Conservation (phyloP, 2,797 vertebrate species). For the Liparis tanakae region DNA sequence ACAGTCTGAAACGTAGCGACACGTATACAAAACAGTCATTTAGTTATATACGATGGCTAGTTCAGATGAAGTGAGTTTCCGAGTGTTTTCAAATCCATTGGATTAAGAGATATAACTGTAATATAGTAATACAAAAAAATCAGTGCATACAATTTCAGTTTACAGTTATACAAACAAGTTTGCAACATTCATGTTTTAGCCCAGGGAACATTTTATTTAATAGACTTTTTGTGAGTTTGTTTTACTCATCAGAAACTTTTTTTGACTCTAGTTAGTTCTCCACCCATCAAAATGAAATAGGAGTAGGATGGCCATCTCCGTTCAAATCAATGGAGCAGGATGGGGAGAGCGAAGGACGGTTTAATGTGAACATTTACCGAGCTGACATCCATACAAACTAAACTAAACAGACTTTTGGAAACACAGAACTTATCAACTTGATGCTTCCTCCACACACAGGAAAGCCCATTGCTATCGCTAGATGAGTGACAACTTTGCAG, state of each 20-base stretch:
- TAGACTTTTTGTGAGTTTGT: neutral
- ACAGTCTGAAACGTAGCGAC: neutral
- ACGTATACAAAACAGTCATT: neutral
- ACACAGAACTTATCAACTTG: too few relatives aligned
- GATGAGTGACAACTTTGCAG: neutral
- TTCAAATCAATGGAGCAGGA: too few relatives aligned
- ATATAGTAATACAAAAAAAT: slow-evolving; percentile 13
- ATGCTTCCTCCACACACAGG: too few relatives aligned
- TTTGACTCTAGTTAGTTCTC: neutral
- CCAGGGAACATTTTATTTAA: neutral
- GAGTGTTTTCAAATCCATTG: neutral
- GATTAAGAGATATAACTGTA: slow-evolving; percentile 3
- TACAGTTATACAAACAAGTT: neutral
- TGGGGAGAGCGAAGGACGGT: too few relatives aligned
- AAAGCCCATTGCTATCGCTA: neutral
- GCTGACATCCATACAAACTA: too few relatives aligned
- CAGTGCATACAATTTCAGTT: neutral
- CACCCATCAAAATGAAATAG: neutral
- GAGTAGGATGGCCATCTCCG: too few relatives aligned
- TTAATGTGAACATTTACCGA: too few relatives aligned
- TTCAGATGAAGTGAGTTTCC: neutral
- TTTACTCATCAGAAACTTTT: neutral
- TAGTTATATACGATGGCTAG: neutral
- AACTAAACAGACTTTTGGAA: too few relatives aligned
- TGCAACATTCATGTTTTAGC: neutral